Conservation (phyloP, 1,140 invertebrate genomes). For the Drosophila trapezifrons region DNA sequence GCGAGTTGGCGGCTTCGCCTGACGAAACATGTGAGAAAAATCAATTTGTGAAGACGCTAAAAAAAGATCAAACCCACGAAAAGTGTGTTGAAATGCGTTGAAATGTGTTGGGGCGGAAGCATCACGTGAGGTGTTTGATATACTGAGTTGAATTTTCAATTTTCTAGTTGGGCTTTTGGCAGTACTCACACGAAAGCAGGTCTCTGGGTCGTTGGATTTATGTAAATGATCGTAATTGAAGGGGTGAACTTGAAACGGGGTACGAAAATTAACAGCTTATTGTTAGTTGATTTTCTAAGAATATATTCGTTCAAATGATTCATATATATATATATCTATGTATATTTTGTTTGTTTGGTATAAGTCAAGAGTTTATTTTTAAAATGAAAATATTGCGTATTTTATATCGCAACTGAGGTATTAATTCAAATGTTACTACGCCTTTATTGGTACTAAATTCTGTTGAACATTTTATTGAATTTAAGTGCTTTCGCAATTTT, state of each 20-base stretch:
- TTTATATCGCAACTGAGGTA: background rate
- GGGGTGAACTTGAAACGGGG: background rate
- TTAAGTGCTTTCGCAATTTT: constrained; percentile 8
- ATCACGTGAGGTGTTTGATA: constrained; percentile 39
- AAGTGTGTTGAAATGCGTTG: constrained; percentile 39
- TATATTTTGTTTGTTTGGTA: background rate
- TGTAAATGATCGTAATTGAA: constrained; percentile 29
- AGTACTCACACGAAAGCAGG: background rate
- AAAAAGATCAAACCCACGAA: constrained; percentile 34
- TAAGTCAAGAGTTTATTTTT: constrained; percentile 6
- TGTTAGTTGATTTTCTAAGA: constrained; percentile 3
- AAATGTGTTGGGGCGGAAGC: constrained; percentile 10
- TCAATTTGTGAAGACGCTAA: constrained; percentile 64
- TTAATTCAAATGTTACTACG: background rate
- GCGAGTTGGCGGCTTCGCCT: constrained; percentile 20
- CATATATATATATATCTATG: background rate
- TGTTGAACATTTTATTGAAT: background rate
- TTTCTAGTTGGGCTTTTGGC: background rate
- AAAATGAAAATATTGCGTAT: background rate
- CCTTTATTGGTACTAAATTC: background rate
- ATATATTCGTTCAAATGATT: background rate
- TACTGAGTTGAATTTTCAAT: background rate
- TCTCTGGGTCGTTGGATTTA: constrained; percentile 19
- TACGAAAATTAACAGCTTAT: background rate
- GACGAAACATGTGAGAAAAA: constrained; percentile 71